Base-by-base conservation (phyloP, 2,888 invertebrate species). In the Cheilosia vernalis region DNA sequence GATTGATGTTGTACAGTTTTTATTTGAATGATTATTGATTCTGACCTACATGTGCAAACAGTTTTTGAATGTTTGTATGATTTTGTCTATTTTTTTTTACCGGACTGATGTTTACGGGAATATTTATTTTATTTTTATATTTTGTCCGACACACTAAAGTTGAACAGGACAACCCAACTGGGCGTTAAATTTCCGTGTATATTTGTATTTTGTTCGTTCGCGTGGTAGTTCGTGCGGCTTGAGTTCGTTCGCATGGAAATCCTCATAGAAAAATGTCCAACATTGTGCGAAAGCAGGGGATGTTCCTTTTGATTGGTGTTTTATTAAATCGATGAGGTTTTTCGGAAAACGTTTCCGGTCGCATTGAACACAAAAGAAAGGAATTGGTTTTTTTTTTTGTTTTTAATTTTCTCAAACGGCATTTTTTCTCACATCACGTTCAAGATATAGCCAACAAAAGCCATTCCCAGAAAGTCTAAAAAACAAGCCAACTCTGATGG, bases 161-260 rank as follows among this genome's bases (percentile, higher is more conserved):
- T 37, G 37, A 13, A 4, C 13, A 37, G 37, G 13, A 37, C 13
- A 37, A 37, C 37, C 13, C 13, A 37, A 37, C 37, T 13, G 37
- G 37, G 37, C 13, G 3, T 17, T 69, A 83, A 72, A 78, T 78
- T 78, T 67, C 49, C 63, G 69, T 83, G 63, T 79, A 69, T 30
- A 70, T 60, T 74, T 83, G 21, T 73, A 44, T 42, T 60, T 47
- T 67, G 17, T 66, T 30, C 30, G 49, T 30, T 72, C 58, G 40
- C 19, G 47, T 44, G 21, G n/a, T 27, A 70, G 40, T 30, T 70
- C 76, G 70, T 76, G 76, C 69, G 69, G 55, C 33, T 30, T 47
- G 64, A 63, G 47, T 63, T 72, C 24, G 56, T 78, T 73, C 78
- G 63, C 33, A 53, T 76, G 76, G 76, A 81, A 69, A 64, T 63